Evolutionary conservation across 2,888 invertebrate genomes (phyloP).

Genomic region (Apodemia hepburni): DNA sequence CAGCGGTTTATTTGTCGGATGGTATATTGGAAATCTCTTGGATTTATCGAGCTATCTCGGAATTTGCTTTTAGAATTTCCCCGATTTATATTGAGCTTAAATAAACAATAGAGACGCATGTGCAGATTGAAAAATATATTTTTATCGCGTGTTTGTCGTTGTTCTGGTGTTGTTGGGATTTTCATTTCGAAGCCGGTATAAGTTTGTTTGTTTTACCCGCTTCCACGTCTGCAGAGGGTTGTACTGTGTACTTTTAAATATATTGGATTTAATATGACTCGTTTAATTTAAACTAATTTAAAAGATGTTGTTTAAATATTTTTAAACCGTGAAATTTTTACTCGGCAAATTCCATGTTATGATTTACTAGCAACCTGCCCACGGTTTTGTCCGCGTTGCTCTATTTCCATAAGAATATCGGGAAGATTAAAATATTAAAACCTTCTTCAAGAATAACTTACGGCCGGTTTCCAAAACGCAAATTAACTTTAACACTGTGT

Average conservation of each 20-base stretch:
- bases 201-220: constrained; percentile 11
- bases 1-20: constrained; percentile 7
- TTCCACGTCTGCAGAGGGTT: background rate
- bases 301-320: background rate
- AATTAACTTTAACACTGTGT: too few relatives aligned
- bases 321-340: too few relatives aligned
- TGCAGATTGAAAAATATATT: constrained; percentile 14
- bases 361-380: too few relatives aligned
- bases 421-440: too few relatives aligned
- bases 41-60: constrained; percentile 42
- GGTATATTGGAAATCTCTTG: constrained; percentile 37
- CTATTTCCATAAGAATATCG: too few relatives aligned
- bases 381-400: too few relatives aligned
- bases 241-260: background rate
- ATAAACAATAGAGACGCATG: constrained; percentile 28
- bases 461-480: too few relatives aligned
- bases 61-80: constrained; percentile 47
- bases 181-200: constrained; percentile 5
- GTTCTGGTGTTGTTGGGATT: constrained; percentile 10
- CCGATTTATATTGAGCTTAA: constrained; percentile 43
- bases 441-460: too few relatives aligned
- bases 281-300: background rate
- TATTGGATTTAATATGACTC: background rate
- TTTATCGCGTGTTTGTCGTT: constrained; percentile 7
- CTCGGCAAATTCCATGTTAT: too few relatives aligned